Evolutionary conservation across 2,113 vertebrate genomes (phyloP), one percentile per base, ranked within the genome.

Genomic region (Brachypodius melanocephalos): DNA sequence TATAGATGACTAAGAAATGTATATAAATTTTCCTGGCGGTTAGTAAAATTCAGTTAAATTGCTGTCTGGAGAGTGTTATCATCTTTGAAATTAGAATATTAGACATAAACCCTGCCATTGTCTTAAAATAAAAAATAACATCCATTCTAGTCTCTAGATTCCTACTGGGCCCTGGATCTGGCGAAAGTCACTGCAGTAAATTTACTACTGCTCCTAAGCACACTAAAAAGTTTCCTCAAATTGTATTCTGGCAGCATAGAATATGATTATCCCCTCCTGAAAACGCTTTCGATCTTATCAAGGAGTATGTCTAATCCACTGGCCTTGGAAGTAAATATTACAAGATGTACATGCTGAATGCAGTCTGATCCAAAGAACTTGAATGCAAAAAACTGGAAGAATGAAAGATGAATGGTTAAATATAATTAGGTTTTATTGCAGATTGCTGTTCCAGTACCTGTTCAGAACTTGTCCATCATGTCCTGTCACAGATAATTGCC

Each of bases 401-500:
- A 46, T 63, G 67, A 66, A 89, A 87, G 26, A 51, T 16, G 10
- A 68, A 77, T 3, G 1, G 20, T 51, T 58, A 74, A 87, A 49
- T 38, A 62, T 66, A 91, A 88, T 85, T 71, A 71, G 17, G 34
- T 80, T 93, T 93, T 63, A n/a, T 38, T 93, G 52, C 34, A 86
- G 18, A 94, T 52, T 82, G 66, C 34, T 80, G 28, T 90, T 77
- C 32, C 36, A 66, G 43, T 36, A 88, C 59, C 49, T 73, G 36
- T 89, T 96, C 66, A 72, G 46, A 93, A 43, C 28, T 89, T 94
- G 77, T 73, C 87, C 38, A 83, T 93, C 87, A 74, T 68, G 45
- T 18, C 19, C 40, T 85, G 51, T 85, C 51, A 94, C 48, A 72
- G 43, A 66, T 34, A 77, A 68, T 29, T 89, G 38, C 40, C 69